These are phyloP conservation scores for Ischnus inquisitorius DNA, from an alignment of 2,888 invertebrate genomes.

Conservation along the genomic window DNA sequence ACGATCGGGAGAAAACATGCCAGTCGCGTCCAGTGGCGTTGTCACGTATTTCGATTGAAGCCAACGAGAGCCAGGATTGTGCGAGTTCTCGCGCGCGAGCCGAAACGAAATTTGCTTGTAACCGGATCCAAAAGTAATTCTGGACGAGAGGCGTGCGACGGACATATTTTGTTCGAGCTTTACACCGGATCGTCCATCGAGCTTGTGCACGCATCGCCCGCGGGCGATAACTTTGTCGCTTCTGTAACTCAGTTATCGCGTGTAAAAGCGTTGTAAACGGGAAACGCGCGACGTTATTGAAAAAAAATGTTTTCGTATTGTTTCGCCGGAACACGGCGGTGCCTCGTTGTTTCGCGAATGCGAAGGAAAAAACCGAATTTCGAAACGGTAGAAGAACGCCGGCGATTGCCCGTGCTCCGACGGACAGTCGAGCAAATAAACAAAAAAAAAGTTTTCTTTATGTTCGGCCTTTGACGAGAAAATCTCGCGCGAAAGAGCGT, in stretches of 20 bases:
- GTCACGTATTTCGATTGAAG: conserved; percentile 30
- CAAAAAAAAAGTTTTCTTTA: background rate
- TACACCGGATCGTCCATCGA: background rate
- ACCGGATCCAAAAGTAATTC: conserved; percentile 53
- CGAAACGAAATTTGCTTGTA: conserved; percentile 56
- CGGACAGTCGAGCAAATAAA: background rate
- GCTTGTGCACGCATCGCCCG: conserved; percentile 4
- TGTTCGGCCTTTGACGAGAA: background rate
- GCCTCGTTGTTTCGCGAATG: background rate
- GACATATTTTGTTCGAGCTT: conserved; percentile 21
- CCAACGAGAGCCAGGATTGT: background rate
- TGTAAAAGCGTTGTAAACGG: conserved; percentile 47
- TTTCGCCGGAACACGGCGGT: background rate
- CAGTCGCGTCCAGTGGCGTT: conserved; percentile 24
- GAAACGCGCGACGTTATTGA: conserved; percentile 7
- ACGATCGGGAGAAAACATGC: conserved; percentile 10
- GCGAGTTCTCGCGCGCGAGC: background rate
- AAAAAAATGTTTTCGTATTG: conserved; percentile 19
- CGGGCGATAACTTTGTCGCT: conserved; percentile 44
- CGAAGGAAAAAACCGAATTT: too few relatives aligned
- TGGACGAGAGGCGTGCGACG: conserved; percentile 3
- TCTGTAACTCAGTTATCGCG: conserved; percentile 40
- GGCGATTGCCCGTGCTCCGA: background rate
- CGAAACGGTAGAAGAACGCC: too few relatives aligned
- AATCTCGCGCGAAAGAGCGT: too few relatives aligned